These are phyloP conservation scores for Aspiorhynchus laticeps DNA, from an alignment of 2,113 vertebrate species.

Conservation along the genomic window DNA sequence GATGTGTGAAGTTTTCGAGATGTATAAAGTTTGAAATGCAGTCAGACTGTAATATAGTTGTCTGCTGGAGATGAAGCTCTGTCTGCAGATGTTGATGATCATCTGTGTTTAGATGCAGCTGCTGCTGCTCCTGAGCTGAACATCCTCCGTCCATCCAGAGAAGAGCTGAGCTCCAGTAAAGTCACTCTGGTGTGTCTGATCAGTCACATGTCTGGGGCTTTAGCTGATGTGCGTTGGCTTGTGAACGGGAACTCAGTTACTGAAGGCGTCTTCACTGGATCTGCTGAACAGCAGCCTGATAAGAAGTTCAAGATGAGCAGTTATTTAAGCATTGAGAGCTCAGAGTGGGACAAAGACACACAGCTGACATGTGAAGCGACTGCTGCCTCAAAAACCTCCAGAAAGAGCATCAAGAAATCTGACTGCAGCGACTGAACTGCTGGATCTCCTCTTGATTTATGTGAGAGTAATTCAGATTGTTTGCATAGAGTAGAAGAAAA, in stretches of 20 bases:
- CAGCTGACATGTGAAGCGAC: slow-evolving; percentile 6
- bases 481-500: no score
- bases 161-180: slow-evolving; percentile 64
- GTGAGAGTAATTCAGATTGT: no score
- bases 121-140: slow-evolving; percentile 66
- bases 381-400: background rate
- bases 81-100: background rate
- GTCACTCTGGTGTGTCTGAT: slow-evolving; percentile 68
- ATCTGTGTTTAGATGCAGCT: slow-evolving; percentile 57
- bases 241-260: slow-evolving; percentile 54
- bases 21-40: background rate
- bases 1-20: background rate
- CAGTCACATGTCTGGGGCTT: slow-evolving; percentile 56
- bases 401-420: slow-evolving; percentile 20
- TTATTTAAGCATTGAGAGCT: slow-evolving; percentile 16
- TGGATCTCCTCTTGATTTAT: no score
- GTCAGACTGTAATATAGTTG: background rate
- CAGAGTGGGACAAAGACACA: slow-evolving; percentile 33
- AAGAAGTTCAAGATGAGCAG: slow-evolving; percentile 28
- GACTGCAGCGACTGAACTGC: background rate
- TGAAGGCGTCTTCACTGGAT: slow-evolving; percentile 65
- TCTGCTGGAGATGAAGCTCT: background rate
- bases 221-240: slow-evolving; percentile 35
- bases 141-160: slow-evolving; percentile 68
- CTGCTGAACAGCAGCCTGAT: slow-evolving; percentile 54